Evolutionary conservation across 1,140 invertebrate genomes (phyloP).

Genomic region (Ceratina calcarata): DNA sequence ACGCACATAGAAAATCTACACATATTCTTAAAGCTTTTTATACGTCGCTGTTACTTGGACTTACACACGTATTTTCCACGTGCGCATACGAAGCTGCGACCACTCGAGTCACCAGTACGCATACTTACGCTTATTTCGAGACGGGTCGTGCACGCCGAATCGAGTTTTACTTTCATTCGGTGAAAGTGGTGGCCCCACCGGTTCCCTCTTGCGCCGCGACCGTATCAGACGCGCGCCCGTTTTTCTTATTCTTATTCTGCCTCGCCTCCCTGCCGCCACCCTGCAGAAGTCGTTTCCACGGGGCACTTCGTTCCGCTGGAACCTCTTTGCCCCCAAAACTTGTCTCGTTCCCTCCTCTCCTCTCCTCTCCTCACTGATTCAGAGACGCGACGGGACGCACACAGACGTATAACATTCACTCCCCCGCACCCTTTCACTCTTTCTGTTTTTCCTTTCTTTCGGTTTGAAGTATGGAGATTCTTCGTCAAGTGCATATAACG

Average conservation of each 20-base stretch:
- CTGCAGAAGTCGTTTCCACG: conserved; percentile 23
- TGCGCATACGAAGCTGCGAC: too few relatives aligned
- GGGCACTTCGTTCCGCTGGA: conserved; percentile 29
- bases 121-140: too few relatives aligned
- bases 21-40: too few relatives aligned
- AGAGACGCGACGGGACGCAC: not conserved
- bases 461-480: not conserved
- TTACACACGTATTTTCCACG: too few relatives aligned
- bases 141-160: conserved; percentile 44
- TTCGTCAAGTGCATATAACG: conserved; percentile 2
- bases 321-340: conserved; percentile 19
- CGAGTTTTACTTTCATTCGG: conserved; percentile 68
- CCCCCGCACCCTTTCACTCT: not conserved
- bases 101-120: too few relatives aligned
- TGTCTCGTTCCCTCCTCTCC: conserved; percentile 19
- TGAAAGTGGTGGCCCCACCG: conserved; percentile 55
- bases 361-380: conserved; percentile 23
- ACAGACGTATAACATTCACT: not conserved
- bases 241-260: conserved; percentile 49
- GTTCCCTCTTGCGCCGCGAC: conserved; percentile 13
- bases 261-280: conserved; percentile 2
- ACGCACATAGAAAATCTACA: too few relatives aligned
- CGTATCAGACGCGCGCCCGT: conserved; percentile 54
- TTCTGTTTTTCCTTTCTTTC: not conserved
- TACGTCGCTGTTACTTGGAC: too few relatives aligned